Evolutionary conservation across 2,888 invertebrate species (phyloP).

Genomic region (Ormyrus rosae): DNA sequence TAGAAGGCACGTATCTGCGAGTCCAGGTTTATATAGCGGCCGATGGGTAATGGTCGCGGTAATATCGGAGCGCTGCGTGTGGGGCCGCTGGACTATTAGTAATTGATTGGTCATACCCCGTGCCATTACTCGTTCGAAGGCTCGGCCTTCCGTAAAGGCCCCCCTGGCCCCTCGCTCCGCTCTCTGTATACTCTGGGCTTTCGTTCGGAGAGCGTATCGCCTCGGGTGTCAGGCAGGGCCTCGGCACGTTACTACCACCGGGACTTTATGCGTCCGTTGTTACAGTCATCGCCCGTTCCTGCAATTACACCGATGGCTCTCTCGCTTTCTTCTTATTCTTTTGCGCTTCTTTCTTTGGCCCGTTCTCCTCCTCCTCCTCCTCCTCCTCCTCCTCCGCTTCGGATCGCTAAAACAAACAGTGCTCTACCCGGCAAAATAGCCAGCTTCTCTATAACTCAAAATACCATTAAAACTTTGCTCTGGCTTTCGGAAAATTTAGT

Average conservation of each 20-base stretch:
- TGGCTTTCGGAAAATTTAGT: slow-evolving; percentile 41
- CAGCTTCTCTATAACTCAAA: slow-evolving; percentile 43
- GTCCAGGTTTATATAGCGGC: slow-evolving; percentile 54
- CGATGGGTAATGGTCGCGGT: slow-evolving; percentile 73
- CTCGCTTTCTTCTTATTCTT: slow-evolving; percentile 4
- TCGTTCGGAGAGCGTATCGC: slow-evolving; percentile 40
- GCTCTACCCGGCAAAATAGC: not conserved
- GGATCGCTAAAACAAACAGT: slow-evolving; percentile 45
- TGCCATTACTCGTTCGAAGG: slow-evolving; percentile 72
- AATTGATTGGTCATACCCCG: slow-evolving; percentile 76
- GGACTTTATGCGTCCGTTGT: slow-evolving; percentile 54
- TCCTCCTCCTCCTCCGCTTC: slow-evolving; percentile 2
- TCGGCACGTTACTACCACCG: slow-evolving; percentile 43
- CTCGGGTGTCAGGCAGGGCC: slow-evolving; percentile 57
- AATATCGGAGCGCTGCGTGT: slow-evolving; percentile 69
- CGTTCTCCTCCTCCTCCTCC: not conserved
- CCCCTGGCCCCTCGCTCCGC: slow-evolving; percentile 39
- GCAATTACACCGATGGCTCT: slow-evolving; percentile 52
- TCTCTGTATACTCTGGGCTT: slow-evolving; percentile 31
- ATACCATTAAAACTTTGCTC: slow-evolving; percentile 49
- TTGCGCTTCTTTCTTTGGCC: not conserved
- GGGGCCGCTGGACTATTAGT: slow-evolving; percentile 74
- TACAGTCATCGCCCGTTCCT: slow-evolving; percentile 51
- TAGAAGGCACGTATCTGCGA: slow-evolving; percentile 18
- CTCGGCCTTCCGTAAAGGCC: slow-evolving; percentile 66